Evolutionary conservation across 2,888 invertebrate genomes (phyloP).

Genomic region (Rhingia campestris): DNA sequence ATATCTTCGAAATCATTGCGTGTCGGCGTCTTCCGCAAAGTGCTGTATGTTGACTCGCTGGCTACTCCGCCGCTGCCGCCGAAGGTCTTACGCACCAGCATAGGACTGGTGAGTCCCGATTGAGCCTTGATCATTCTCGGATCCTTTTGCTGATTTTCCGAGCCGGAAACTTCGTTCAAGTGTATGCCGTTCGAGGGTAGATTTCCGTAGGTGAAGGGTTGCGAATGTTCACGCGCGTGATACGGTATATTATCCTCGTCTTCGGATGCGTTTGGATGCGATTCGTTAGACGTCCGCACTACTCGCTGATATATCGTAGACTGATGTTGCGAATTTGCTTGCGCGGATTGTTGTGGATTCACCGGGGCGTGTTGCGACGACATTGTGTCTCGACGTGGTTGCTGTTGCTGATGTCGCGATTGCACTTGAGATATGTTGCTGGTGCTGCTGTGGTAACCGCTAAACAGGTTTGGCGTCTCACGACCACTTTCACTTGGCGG

Average conservation of each 20-base stretch:
- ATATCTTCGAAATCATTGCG: constrained; percentile 82
- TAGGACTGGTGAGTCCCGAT: constrained; percentile 91
- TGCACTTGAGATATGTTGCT: constrained; percentile 74
- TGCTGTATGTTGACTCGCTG: constrained; percentile 76
- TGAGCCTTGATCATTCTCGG: constrained; percentile 86
- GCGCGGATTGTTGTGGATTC: constrained; percentile 40
- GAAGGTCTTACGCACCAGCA: constrained; percentile 90
- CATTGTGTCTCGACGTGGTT: constrained; percentile 51
- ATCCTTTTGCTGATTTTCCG: constrained; percentile 63
- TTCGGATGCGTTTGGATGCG: constrained; percentile 71
- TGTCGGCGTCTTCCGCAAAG: constrained; percentile 80
- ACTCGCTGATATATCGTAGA: constrained; percentile 82
- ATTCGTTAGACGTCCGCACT: constrained; percentile 81
- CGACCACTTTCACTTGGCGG: constrained; percentile 77
- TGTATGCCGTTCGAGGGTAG: constrained; percentile 80
- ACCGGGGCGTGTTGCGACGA: constrained; percentile 62
- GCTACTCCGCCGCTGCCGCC: constrained; percentile 79
- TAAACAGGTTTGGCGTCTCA: constrained; percentile 75
- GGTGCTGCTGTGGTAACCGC: constrained; percentile 66
- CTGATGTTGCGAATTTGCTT: constrained; percentile 77
- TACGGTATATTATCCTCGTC: constrained; percentile 89
- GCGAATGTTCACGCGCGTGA: constrained; percentile 94
- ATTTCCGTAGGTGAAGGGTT: constrained; percentile 94
- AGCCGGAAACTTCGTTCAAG: constrained; percentile 82
- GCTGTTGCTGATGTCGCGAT: constrained; percentile 61